Evolutionary conservation across 2,888 invertebrate species (phyloP), one percentile per base, ranked within the genome.

Genomic region (Ormyrus pomaceus): DNA sequence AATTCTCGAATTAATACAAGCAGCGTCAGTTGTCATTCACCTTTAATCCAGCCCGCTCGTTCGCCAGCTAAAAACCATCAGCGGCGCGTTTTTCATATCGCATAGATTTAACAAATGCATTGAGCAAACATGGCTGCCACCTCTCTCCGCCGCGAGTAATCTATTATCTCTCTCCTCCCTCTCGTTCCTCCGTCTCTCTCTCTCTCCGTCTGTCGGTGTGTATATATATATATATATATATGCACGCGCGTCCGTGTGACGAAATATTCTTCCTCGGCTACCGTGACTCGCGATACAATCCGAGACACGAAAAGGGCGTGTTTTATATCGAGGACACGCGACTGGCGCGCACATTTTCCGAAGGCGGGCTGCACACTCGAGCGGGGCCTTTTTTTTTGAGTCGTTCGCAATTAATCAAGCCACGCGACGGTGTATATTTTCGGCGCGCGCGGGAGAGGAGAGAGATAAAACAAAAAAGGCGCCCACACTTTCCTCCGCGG

Each of bases 261-360:
- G 77, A 80, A 80, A 80, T 69, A 80, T 75, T 65, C 71, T 45
- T 58, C 46, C 50, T 45, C 46, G 59, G 81, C 79, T 81, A 82
- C 82, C 79, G 82, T 79, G 79, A 79, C 82, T 79, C 75, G 72
- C 72, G 79, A 82, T 82, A 82, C 77, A 73, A 82, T 82, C 79
- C 76, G 66, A 64, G 79, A 82, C 82, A 82, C 79, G 82, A 68
- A 82, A 82, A 82, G 82, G 82, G 82, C 82, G 82, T 76, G 73
- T 79, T 77, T 79, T 71, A 61, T 68, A 19, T 19, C 66, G 66
- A 58, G 56, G 72, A 72, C 80, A 80, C 76, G 80, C 80, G 72
- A 80, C 48, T 19, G 68, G 34, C 34, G 34, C 48, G 46, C 66
- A 58, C 66, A 58, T 70, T 72, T 66, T 70, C 61, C 66, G 77